Conservation (phyloP, 2,113 vertebrate species). For the Colinus virginianus region DNA sequence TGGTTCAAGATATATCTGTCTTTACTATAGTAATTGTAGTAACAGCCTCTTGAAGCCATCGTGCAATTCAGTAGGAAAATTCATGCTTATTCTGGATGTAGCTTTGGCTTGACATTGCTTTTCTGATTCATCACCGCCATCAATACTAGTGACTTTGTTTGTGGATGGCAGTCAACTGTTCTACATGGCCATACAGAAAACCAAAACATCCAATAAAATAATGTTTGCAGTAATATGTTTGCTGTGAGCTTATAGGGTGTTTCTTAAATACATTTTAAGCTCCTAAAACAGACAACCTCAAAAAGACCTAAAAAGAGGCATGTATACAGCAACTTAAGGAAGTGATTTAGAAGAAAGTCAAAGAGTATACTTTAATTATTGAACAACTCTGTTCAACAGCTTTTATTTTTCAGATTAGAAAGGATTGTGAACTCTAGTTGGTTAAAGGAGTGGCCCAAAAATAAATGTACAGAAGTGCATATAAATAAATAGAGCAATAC, state of each 20-base stretch:
- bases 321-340: neutral
- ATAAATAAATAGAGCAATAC: neutral
- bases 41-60: neutral
- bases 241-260: neutral
- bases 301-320: neutral
- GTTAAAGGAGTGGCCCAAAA: neutral
- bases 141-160: neutral
- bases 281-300: neutral
- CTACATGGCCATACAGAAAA: neutral
- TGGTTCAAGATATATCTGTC: neutral
- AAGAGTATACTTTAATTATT: neutral
- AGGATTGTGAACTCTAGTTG: neutral
- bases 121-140: neutral
- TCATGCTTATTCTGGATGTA: neutral
- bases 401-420: no score
- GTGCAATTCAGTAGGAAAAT: neutral
- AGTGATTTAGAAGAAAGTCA: neutral
- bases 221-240: neutral
- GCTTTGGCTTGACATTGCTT: neutral
- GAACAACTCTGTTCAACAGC: no score
- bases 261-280: fast-evolving
- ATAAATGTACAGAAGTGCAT: neutral
- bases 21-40: neutral
- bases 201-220: neutral
- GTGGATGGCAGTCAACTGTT: neutral